Conservation (phyloP, 2,797 vertebrate species). For the Zenarchopterus dispar region DNA sequence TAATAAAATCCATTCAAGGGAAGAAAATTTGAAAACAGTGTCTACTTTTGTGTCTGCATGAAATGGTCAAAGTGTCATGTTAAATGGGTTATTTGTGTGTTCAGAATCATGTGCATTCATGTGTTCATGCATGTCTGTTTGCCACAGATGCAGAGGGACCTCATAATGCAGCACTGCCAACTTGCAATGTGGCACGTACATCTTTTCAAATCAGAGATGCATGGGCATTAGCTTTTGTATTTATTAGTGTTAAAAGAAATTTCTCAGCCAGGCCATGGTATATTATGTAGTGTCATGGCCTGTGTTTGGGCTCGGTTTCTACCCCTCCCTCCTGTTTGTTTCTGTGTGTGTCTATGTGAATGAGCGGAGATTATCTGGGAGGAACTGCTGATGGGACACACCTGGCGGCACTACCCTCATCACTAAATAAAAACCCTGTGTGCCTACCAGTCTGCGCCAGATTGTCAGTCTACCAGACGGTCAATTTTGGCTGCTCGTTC, state of each 20-base stretch:
- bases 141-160: conserved; percentile 1
- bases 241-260: not conserved
- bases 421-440: too few relatives aligned
- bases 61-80: conserved; percentile 5
- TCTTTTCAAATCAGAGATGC: conserved; percentile 32
- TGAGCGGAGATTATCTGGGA: too few relatives aligned
- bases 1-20: conserved; percentile 31
- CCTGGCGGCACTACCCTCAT: too few relatives aligned
- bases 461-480: too few relatives aligned
- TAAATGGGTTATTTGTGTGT: conserved; percentile 22
- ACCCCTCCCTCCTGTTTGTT: too few relatives aligned
- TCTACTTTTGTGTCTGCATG: conserved; percentile 13
- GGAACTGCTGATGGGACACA: too few relatives aligned
- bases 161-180: conserved; percentile 7
- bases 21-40: conserved; percentile 26
- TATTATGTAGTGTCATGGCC: too few relatives aligned
- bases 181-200: conserved; percentile 33
- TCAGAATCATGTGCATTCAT: conserved; percentile 4
- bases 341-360: too few relatives aligned
- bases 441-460: too few relatives aligned
- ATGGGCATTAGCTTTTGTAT: conserved; percentile 19
- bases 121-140: not conserved
- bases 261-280: conserved; percentile 13
- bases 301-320: too few relatives aligned
- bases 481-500: too few relatives aligned